Evolutionary conservation across 2,797 vertebrate genomes (phyloP).

Genomic region (Smutsia temminckii): DNA sequence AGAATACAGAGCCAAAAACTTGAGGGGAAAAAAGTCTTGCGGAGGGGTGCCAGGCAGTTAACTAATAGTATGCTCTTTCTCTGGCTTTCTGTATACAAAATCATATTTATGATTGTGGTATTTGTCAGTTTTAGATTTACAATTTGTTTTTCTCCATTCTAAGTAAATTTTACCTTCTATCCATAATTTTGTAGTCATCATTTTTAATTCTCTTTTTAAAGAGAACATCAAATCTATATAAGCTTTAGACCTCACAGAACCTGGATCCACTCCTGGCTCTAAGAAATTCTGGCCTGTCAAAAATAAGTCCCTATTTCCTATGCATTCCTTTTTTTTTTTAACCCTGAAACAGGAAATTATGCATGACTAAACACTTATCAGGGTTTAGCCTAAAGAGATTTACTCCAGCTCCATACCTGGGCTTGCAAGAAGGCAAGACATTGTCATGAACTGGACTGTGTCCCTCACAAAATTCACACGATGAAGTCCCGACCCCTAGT

Average conservation of each 20-base stretch:
- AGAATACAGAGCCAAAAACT: neutral
- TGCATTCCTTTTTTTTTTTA: neutral
- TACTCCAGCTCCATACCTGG: no score
- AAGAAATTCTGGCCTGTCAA: neutral
- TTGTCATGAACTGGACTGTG: neutral
- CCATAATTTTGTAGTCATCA: neutral
- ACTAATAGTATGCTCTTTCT: no score
- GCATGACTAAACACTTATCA: neutral
- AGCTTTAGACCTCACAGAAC: neutral
- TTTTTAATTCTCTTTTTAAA: neutral
- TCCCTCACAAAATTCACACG: neutral
- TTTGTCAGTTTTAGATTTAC: neutral
- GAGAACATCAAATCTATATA: neutral
- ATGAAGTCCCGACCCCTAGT: neutral
- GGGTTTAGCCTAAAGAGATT: neutral
- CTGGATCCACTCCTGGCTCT: neutral
- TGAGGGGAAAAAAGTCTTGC: accelerated
- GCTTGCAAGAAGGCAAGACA: neutral
- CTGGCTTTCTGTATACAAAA: neutral
- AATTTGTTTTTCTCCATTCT: neutral
- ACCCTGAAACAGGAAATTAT: neutral
- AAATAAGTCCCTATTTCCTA: neutral
- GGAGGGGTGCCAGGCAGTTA: neutral
- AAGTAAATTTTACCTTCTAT: neutral
- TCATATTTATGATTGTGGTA: neutral